These are phyloP conservation scores for Drosophila nasuta DNA, from an alignment of 1,140 invertebrate species.

Conservation along the genomic window DNA sequence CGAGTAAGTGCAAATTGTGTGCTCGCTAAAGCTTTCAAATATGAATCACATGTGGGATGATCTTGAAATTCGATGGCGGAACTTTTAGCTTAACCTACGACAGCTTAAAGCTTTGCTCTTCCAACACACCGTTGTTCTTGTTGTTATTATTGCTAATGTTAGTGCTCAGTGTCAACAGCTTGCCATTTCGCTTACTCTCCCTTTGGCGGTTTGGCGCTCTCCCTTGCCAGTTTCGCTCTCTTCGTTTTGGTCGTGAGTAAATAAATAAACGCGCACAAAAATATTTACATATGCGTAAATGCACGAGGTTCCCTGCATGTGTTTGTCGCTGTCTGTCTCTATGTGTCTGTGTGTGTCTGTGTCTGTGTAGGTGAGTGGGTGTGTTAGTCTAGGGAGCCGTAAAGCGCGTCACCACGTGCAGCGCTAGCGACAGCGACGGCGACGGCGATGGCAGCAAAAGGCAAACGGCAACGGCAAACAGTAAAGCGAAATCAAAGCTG, in stretches of 20 bases:
- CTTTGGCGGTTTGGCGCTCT: neutral
- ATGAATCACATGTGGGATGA: conserved; percentile 41
- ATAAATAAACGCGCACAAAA: conserved; percentile 41
- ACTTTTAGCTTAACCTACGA: conserved; percentile 25
- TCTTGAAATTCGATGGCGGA: conserved; percentile 39
- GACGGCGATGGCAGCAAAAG: conserved; percentile 1
- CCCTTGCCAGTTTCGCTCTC: conserved; percentile 4
- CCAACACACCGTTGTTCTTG: neutral
- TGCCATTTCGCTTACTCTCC: neutral
- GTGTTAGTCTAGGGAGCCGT: conserved; percentile 23
- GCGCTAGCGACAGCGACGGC: neutral
- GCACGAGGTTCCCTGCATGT: neutral
- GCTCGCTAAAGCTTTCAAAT: conserved; percentile 7
- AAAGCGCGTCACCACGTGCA: conserved; percentile 41
- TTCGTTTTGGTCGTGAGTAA: neutral
- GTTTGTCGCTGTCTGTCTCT: conserved; percentile 23
- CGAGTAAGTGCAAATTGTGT: conserved; percentile 10
- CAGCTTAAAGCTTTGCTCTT: conserved; percentile 11
- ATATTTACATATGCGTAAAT: conserved; percentile 66
- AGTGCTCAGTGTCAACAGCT: neutral
- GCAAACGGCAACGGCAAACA: conserved; percentile 29
- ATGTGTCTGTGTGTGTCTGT: conserved; percentile 16
- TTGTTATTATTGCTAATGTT: conserved; percentile 11
- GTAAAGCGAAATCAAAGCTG: conserved; percentile 28
- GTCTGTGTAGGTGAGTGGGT: conserved; percentile 32